These are phyloP conservation scores for Bombus ignitus DNA, from an alignment of 1,140 invertebrate species.

Conservation along the genomic window DNA sequence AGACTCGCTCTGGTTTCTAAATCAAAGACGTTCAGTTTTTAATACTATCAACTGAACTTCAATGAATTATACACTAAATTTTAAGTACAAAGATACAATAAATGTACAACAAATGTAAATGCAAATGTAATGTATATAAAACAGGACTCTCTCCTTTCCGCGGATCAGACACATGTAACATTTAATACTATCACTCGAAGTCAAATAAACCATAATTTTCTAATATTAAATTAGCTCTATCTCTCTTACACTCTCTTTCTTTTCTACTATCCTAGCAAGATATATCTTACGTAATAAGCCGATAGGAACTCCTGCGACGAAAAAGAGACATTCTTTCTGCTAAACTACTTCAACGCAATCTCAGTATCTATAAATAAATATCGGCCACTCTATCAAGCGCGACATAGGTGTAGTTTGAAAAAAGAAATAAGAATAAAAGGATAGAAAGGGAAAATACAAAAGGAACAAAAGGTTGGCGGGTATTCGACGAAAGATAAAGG, in stretches of 20 bases:
- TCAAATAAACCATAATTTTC: background rate
- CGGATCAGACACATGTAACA: background rate
- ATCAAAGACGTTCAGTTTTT: no score
- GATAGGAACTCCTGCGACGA: background rate
- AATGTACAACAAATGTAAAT: background rate
- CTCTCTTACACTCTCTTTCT: no score
- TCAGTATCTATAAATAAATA: background rate
- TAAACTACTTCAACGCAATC: background rate
- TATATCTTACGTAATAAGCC: background rate
- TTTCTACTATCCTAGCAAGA: background rate
- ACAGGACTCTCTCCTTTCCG: background rate
- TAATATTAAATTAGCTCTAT: background rate
- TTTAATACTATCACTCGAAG: background rate
- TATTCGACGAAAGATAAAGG: background rate
- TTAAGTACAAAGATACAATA: background rate
- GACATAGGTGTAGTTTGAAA: background rate
- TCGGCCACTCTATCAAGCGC: background rate
- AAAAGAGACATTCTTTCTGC: slow-evolving; percentile 1
- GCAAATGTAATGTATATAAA: background rate
- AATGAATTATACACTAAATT: no score
- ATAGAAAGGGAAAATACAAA: background rate
- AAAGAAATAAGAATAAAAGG: background rate
- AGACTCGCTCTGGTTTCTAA: no score
- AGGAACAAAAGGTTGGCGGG: background rate
- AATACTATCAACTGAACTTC: no score